Base-by-base conservation (phyloP, 2,797 vertebrate genomes). In the Clarias platycephalus region DNA sequence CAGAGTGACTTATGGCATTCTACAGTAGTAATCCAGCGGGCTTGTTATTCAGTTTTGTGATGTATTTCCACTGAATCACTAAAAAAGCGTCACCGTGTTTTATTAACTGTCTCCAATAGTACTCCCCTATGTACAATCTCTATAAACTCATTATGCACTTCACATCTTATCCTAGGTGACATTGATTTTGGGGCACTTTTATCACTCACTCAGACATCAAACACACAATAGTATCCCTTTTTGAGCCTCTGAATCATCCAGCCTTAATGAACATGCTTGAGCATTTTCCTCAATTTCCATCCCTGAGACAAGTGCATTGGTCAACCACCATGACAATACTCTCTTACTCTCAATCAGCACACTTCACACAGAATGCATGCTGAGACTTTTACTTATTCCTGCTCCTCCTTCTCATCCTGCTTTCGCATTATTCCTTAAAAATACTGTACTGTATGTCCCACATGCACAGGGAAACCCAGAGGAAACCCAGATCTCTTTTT, bases 341-440 rank as follows among this genome's bases (percentile, higher is more conserved):
- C 72, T 55, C 49, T 55, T 55, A 55, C 13, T 28, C 44, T 53
- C 16, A 75, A n/a, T 24, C 63, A 66, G 26, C 4, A 1, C 12
- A 70, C 34, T 70, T 20, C 24, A 12, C 22, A 37, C 37, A 49
- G 24, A 44, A 71, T 24, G 68, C 37, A 71, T 71, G 40, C 40
- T 71, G 68, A 24, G 40, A n/a, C 40, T 71, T 71, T 49, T n/a
- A 49, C 40, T 71, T n/a, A n/a, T 44, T 49, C 68, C 68, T 71
- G 37, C 37, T 44, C 22, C 40, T 44, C 44, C 13, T 53, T 53
- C 49, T 53, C 49, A 53, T 53, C 49, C 49, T 53, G 12, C 12
- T 44, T 44, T 44, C 40, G 40, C 40, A 8, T 44, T 44, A 44
- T 44, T 68, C 31, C 7, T 68, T 70, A 28, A 31, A 37, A 20